Conservation (phyloP, 2,113 vertebrate genomes). For the Solenodon paradoxus region DNA sequence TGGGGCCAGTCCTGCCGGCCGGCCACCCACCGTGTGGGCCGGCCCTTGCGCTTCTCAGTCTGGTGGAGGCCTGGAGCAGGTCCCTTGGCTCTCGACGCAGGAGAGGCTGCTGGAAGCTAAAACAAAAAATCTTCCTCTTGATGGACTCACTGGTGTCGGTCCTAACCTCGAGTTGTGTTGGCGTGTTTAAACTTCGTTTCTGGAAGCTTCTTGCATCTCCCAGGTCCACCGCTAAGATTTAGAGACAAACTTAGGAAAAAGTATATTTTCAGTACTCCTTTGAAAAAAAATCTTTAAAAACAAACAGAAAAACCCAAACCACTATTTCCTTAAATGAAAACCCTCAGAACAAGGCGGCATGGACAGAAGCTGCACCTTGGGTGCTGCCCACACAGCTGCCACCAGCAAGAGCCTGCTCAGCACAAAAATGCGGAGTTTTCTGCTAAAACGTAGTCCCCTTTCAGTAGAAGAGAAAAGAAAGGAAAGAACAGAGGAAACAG, state of each 20-base stretch:
- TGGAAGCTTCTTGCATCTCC: constrained; percentile 80
- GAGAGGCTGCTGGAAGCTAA: constrained; percentile 83
- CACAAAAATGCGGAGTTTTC: constrained; percentile 74
- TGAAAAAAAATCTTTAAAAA: constrained; percentile 80
- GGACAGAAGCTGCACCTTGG: constrained; percentile 88
- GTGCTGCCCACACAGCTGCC: constrained; percentile 67
- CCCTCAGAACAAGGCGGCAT: constrained; percentile 82
- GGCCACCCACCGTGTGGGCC: constrained; percentile 54
- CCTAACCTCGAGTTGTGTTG: constrained; percentile 78
- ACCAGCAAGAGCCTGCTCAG: constrained; percentile 58
- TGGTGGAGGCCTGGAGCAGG: constrained; percentile 50
- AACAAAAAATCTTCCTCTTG: constrained; percentile 84
- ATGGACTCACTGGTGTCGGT: constrained; percentile 82
- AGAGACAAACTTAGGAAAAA: constrained; percentile 85
- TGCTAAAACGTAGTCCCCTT: constrained; percentile 79
- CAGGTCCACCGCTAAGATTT: constrained; percentile 87
- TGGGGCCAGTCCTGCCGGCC: constrained; percentile 1
- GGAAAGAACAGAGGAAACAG: constrained; percentile 79
- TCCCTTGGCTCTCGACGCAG: constrained; percentile 77
- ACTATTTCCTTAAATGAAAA: constrained; percentile 78
- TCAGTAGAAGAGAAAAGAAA: constrained; percentile 69
- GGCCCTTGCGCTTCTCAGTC: not conserved
- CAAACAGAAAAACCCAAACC: constrained; percentile 70
- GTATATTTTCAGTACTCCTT: constrained; percentile 81
- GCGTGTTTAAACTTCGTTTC: constrained; percentile 44